Evolutionary conservation across 1,140 invertebrate genomes (phyloP).

Genomic region (Diorhabda elongata): DNA sequence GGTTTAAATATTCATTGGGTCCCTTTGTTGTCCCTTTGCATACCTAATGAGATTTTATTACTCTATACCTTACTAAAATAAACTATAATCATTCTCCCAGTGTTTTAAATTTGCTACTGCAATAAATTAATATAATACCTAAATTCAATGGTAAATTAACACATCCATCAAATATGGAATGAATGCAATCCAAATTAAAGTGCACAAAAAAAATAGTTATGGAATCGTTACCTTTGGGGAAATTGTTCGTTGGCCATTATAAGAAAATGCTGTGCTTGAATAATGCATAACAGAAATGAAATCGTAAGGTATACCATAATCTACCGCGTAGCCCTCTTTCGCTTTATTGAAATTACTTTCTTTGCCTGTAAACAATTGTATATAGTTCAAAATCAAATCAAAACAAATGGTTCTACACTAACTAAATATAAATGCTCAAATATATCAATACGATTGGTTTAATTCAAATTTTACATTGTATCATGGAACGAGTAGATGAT

Average conservation of each 20-base stretch:
- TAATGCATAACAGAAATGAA: constrained; percentile 85
- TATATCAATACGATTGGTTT: too few relatives aligned
- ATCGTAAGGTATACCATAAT: constrained; percentile 69
- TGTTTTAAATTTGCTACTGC: too few relatives aligned
- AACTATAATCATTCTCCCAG: too few relatives aligned
- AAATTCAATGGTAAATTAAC: not conserved
- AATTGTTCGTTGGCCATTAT: constrained; percentile 68
- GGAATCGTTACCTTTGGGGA: constrained; percentile 55
- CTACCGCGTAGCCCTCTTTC: constrained; percentile 51
- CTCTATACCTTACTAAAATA: too few relatives aligned
- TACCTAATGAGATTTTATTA: too few relatives aligned
- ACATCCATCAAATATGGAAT: not conserved
- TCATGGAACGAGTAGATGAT: too few relatives aligned
- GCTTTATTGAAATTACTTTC: constrained; percentile 68
- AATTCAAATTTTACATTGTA: too few relatives aligned
- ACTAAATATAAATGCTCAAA: too few relatives aligned
- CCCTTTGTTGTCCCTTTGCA: too few relatives aligned
- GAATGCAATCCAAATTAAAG: not conserved
- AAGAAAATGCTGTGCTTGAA: constrained; percentile 70
- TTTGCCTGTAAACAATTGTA: constrained; percentile 46
- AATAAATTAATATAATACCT: not conserved
- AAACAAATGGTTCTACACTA: too few relatives aligned
- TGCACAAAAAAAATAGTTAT: not conserved
- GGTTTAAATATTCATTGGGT: too few relatives aligned
- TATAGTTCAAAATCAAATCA: too few relatives aligned